Percentiles rank a stretch among this genome's conserved stretches.
Conservation (phyloP, 2,797 vertebrate species). For the Pseudomugil tenellus region DNA sequence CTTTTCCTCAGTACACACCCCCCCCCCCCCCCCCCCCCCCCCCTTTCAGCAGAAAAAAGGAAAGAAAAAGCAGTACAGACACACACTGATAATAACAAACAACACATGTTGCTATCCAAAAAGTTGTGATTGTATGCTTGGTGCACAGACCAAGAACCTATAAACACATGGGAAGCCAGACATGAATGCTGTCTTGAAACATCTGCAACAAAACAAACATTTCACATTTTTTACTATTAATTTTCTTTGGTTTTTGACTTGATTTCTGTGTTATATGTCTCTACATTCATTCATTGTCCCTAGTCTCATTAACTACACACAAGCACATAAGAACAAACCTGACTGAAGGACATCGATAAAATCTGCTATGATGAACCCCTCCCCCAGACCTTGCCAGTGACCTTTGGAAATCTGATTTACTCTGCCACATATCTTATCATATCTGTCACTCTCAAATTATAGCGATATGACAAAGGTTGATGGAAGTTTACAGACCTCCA, state of each 20-base stretch:
- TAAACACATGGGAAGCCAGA: conserved; percentile 26
- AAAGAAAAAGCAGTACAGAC: conserved; percentile 25
- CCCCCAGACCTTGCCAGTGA: conserved; percentile 70
- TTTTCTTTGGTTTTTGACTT: conserved; percentile 22
- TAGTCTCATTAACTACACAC: conserved; percentile 13
- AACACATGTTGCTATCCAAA: conserved; percentile 47
- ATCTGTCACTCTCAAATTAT: conserved; percentile 71
- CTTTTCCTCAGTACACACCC: conserved; percentile 51
- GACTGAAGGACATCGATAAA: conserved; percentile 72
- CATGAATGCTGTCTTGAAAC: background rate
- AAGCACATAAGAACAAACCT: conserved; percentile 22
- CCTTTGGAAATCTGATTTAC: conserved; percentile 71
- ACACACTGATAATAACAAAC: conserved; percentile 30
- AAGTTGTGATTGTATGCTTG: conserved; percentile 26
- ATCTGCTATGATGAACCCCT: conserved; percentile 69
- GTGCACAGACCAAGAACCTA: conserved; percentile 28
- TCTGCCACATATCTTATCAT: conserved; percentile 65
- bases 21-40: conserved; percentile 23
- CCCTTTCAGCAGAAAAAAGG: conserved; percentile 6
- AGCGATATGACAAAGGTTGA: conserved; percentile 53
- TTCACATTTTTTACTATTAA: conserved; percentile 22
- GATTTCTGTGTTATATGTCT: conserved; percentile 12
- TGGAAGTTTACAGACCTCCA: conserved; percentile 38
- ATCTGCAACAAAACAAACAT: conserved; percentile 29
- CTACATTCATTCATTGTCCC: conserved; percentile 18